Percentiles rank a stretch among this genome's conserved stretches.
Evolutionary conservation across 2,888 invertebrate genomes (phyloP).

Genomic region (Copidosoma aretas): DNA sequence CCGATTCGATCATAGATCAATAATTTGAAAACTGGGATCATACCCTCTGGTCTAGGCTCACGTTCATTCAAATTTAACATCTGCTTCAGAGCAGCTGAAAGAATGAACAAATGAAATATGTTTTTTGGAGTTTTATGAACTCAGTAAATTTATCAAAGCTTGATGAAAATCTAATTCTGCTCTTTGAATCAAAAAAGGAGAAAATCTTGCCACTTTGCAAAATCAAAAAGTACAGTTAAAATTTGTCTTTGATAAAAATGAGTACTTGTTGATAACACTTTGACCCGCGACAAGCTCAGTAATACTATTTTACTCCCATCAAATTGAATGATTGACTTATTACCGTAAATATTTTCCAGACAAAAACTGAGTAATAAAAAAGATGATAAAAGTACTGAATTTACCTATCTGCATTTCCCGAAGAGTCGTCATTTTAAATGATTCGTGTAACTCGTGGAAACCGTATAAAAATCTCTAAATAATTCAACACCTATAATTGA

Average conservation of each 20-base stretch:
- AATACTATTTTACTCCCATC: too few species aligned
- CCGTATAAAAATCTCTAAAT: constrained; percentile 28
- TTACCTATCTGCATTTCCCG: constrained; percentile 77
- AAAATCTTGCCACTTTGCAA: too few species aligned
- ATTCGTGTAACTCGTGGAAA: constrained; percentile 43
- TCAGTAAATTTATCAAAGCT: constrained; percentile 1
- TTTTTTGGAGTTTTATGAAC: constrained; percentile 12
- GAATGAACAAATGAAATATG: constrained; percentile 13
- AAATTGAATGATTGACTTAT: background rate
- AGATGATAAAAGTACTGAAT: constrained; percentile 43
- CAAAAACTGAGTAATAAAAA: background rate
- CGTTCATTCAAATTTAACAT: constrained; percentile 93
- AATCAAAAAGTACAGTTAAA: too few species aligned
- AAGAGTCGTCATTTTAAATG: constrained; percentile 68
- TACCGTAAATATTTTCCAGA: background rate
- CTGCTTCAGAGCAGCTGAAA: constrained; percentile 87
- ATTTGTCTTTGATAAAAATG: too few species aligned
- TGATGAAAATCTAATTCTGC: background rate
- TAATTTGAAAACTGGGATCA: constrained; percentile 95
- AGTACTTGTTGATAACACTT: background rate
- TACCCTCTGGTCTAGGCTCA: constrained; percentile 75
- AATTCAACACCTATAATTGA: constrained; percentile 23
- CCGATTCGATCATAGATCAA: constrained; percentile 95
- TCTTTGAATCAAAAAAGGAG: background rate
- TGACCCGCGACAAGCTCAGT: too few species aligned